Evolutionary conservation across 2,888 invertebrate genomes (phyloP).

Genomic region (Graphium colonna): DNA sequence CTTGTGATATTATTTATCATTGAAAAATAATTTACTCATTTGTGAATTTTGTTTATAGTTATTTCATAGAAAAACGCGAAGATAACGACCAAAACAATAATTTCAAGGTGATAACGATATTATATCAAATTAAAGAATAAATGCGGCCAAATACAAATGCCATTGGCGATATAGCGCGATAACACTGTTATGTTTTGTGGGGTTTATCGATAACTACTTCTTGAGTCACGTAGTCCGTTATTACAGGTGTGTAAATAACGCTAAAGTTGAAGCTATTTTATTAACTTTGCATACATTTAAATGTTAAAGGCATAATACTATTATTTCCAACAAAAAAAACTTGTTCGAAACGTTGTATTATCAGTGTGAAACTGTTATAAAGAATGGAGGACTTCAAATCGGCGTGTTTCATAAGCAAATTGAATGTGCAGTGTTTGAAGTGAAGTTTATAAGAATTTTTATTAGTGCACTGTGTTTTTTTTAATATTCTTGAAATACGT

Average conservation of each 20-base stretch:
- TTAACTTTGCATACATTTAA: neutral
- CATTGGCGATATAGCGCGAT: conserved; percentile 60
- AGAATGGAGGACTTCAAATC: neutral
- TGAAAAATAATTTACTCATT: no score
- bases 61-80: conserved; percentile 18
- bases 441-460: conserved; percentile 14
- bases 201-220: conserved; percentile 59
- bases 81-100: conserved; percentile 35
- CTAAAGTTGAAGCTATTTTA: neutral
- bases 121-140: conserved; percentile 56
- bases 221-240: conserved; percentile 74
- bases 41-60: neutral
- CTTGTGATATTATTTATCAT: no score
- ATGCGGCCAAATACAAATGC: conserved; percentile 43
- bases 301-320: no score
- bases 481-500: neutral
- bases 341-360: no score
- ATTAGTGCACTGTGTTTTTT: conserved; percentile 12
- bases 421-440: conserved; percentile 8
- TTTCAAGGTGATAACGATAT: conserved; percentile 61
- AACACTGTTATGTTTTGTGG: conserved; percentile 59
- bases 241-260: conserved; percentile 19
- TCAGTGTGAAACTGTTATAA: neutral
- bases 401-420: neutral
- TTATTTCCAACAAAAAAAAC: no score